These are phyloP conservation scores for Crotalus helleri DNA, from an alignment of 2,113 vertebrate species.

Conservation along the genomic window DNA sequence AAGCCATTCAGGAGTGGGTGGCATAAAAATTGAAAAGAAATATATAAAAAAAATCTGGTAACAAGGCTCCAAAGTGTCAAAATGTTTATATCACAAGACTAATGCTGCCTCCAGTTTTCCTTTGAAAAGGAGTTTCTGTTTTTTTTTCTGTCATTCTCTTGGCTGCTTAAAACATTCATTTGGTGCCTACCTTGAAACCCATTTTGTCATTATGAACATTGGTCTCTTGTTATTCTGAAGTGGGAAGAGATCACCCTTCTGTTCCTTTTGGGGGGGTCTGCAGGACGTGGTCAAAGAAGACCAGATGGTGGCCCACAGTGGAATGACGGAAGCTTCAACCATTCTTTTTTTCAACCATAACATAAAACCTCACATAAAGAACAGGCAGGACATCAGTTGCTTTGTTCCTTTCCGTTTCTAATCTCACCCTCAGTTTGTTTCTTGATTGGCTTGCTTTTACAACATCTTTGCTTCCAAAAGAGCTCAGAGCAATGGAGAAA, in stretches of 20 bases:
- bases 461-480: not conserved
- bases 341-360: rapidly evolving
- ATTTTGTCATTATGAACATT: not conserved
- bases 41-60: not conserved
- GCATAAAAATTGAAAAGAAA: not conserved
- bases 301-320: not conserved
- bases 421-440: not conserved
- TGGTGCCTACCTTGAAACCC: not conserved
- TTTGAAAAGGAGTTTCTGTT: not conserved
- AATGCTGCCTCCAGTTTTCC: not conserved
- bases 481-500: not conserved
- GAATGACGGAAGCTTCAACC: not conserved
- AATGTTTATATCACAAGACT: not conserved
- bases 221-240: not conserved
- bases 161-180: not conserved
- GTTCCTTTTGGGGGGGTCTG: not conserved
- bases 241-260: not conserved
- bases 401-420: not conserved
- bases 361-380: not conserved
- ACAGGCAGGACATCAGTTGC: not conserved
- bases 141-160: not conserved
- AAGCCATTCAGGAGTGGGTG: not conserved
- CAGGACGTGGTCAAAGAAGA: not conserved
- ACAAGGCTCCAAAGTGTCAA: not conserved
- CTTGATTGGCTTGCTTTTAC: not conserved